Evolutionary conservation across 2,797 vertebrate genomes (phyloP).

Genomic region (Hippoglossus hippoglossus): DNA sequence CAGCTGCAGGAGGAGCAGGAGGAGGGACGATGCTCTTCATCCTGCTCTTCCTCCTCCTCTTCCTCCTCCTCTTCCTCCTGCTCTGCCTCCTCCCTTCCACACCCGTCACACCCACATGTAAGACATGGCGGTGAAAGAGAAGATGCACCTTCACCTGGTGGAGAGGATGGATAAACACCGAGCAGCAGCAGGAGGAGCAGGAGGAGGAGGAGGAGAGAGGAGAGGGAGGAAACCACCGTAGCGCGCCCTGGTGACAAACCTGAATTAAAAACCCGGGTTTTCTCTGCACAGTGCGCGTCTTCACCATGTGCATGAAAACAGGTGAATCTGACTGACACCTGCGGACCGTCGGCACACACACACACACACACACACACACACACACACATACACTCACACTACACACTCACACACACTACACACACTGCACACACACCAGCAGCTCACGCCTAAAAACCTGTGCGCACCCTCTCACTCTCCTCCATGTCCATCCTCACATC

Average conservation of each 20-base stretch:
- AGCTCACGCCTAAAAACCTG: constrained; percentile 37
- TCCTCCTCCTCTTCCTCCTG: too few species aligned
- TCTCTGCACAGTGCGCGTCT: neutral
- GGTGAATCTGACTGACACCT: constrained; percentile 41
- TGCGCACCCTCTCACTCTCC: neutral
- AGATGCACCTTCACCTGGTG: constrained; percentile 52
- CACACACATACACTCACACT: neutral
- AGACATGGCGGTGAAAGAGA: constrained; percentile 20
- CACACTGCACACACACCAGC: constrained; percentile 6
- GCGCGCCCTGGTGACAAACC: too few species aligned
- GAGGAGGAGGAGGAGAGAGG: neutral
- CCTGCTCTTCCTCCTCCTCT: too few species aligned
- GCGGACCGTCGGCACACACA: constrained; percentile 14
- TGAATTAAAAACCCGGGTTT: too few species aligned
- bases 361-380: neutral
- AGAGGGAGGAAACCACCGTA: neutral
- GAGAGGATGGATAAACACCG: neutral
- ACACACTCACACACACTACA: constrained; percentile 4
- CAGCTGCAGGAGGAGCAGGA: neutral
- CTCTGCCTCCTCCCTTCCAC: neutral
- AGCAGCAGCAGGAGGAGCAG: neutral
- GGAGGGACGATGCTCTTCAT: too few species aligned
- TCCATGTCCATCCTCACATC: constrained; percentile 13
- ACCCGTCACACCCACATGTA: constrained; percentile 23
- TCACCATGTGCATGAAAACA: constrained; percentile 14